Conservation (phyloP, 2,113 vertebrate genomes). For the Planiliza haematocheilus region DNA sequence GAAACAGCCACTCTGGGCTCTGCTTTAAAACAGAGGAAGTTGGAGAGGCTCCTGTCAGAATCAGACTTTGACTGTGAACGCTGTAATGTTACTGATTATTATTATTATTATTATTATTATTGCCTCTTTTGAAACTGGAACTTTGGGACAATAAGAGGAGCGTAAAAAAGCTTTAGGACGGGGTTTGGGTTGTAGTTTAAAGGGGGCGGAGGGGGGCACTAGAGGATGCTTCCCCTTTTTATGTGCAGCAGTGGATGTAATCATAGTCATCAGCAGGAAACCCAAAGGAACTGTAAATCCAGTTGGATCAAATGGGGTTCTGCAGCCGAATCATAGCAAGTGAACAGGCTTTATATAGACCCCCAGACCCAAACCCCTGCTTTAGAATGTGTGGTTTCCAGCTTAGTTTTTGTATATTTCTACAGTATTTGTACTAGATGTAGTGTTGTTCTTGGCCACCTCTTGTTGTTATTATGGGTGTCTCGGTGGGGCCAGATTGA, state of each 20-base stretch:
- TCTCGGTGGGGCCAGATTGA: constrained; percentile 60
- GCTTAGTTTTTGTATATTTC: constrained; percentile 72
- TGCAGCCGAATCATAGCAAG: constrained; percentile 60
- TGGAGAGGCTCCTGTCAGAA: constrained; percentile 44
- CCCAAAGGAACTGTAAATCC: constrained; percentile 67
- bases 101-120: constrained; percentile 47
- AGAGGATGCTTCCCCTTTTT: constrained; percentile 21
- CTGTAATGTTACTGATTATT: constrained; percentile 46
- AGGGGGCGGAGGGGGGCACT: not conserved
- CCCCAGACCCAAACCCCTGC: constrained; percentile 55
- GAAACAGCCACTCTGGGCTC: constrained; percentile 49
- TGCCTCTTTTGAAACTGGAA: constrained; percentile 67
- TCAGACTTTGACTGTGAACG: constrained; percentile 65
- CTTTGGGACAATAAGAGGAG: constrained; percentile 50
- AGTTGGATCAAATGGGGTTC: constrained; percentile 43
- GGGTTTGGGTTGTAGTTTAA: constrained; percentile 45
- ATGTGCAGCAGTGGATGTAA: constrained; percentile 54
- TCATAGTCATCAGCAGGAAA: constrained; percentile 53
- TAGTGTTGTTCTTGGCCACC: constrained; percentile 68
- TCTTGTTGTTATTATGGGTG: constrained; percentile 65
- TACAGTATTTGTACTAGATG: constrained; percentile 73
- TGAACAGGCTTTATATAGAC: constrained; percentile 45
- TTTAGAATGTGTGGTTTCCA: constrained; percentile 76
- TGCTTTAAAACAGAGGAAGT: constrained; percentile 43
- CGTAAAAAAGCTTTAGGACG: constrained; percentile 69